Evolutionary conservation across 2,888 invertebrate genomes (phyloP).

Genomic region (Coecobrya sp.): DNA sequence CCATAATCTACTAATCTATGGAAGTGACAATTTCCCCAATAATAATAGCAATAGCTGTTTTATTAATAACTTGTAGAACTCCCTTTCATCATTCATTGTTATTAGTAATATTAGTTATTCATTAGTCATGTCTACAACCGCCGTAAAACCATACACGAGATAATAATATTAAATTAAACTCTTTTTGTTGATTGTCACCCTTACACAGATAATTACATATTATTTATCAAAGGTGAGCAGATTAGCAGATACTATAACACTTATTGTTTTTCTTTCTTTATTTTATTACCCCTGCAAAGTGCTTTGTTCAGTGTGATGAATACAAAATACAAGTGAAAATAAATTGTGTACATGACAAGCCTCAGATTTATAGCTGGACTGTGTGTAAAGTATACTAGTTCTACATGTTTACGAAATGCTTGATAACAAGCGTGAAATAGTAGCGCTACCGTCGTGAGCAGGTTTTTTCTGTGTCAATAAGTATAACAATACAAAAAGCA

Average conservation of each 20-base stretch:
- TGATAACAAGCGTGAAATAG: not conserved
- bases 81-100: not conserved
- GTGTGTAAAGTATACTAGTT: no score
- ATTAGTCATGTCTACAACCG: not conserved
- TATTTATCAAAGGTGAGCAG: not conserved
- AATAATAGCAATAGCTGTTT: not conserved
- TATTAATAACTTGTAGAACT: slow-evolving; percentile 5
- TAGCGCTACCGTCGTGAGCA: no score
- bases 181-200: not conserved
- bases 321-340: not conserved
- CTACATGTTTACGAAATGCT: not conserved
- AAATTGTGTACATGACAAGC: not conserved
- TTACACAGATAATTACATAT: not conserved
- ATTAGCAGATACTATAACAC: no score
- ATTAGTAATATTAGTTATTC: not conserved
- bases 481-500: no score
- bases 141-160: not conserved
- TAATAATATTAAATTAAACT: not conserved
- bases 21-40: slow-evolving; percentile 47
- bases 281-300: not conserved
- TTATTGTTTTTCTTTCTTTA: not conserved
- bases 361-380: not conserved
- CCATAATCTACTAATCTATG: slow-evolving; percentile 31
- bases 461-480: slow-evolving; percentile 1
- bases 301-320: not conserved